Evolutionary conservation across 2,888 invertebrate genomes (phyloP).

Genomic region (Cerceris ruficornis): DNA sequence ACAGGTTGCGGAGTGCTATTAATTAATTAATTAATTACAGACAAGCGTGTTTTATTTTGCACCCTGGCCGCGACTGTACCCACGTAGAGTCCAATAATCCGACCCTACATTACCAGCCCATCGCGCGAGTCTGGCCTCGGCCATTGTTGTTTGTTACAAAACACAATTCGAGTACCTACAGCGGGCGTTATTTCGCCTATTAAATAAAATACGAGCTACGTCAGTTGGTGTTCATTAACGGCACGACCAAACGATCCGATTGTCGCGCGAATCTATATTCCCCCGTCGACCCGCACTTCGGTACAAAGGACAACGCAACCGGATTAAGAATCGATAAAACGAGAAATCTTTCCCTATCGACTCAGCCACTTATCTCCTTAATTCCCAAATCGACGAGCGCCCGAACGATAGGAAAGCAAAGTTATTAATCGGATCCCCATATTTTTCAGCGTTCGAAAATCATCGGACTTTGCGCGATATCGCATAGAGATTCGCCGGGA

Average conservation of each 20-base stretch:
- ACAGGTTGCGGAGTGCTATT: constrained; percentile 66
- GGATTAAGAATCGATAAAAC: constrained; percentile 25
- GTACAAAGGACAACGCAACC: constrained; percentile 61
- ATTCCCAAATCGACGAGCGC: no score
- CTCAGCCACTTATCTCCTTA: no score
- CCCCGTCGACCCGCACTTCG: constrained; percentile 31
- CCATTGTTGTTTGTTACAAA: constrained; percentile 77
- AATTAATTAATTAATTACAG: constrained; percentile 77
- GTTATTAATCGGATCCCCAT: constrained; percentile 14
- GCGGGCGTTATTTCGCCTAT: constrained; percentile 73
- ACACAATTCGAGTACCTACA: constrained; percentile 71
- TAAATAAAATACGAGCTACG: constrained; percentile 78
- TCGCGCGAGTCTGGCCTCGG: constrained; percentile 61
- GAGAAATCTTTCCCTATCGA: no score
- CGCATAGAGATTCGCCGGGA: constrained; percentile 55
- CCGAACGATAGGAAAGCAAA: no score
- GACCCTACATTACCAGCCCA: constrained; percentile 71
- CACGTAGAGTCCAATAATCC: constrained; percentile 75
- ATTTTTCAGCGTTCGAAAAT: constrained; percentile 36
- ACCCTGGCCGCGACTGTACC: constrained; percentile 54
- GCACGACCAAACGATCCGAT: constrained; percentile 74
- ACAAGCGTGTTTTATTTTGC: constrained; percentile 74
- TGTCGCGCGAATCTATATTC: constrained; percentile 75
- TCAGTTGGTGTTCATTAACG: constrained; percentile 78
- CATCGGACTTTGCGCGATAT: constrained; percentile 46